Evolutionary conservation across 2,888 invertebrate genomes (phyloP).

Genomic region (Cryptocheilus praepositus): DNA sequence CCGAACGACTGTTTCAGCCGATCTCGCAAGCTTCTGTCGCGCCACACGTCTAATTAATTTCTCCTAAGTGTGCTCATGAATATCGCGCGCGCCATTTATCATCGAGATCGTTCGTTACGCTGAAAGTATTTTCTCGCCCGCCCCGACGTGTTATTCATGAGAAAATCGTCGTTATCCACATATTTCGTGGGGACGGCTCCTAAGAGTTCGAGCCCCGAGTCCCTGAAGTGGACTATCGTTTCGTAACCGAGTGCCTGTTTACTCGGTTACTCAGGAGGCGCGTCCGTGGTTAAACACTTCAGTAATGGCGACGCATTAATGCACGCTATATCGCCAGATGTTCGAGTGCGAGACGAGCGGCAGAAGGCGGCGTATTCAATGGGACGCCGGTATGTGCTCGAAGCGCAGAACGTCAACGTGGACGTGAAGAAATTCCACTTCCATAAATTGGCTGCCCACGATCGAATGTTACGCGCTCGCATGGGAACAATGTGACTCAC

Average conservation of each 20-base stretch:
- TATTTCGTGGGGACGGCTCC: conserved; percentile 9
- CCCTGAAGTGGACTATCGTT: conserved; percentile 57
- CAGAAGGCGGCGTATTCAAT: conserved; percentile 22
- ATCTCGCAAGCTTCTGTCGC: no score
- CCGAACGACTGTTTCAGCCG: no score
- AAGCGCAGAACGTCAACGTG: conserved; percentile 2
- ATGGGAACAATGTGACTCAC: no score
- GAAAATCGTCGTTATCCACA: no score
- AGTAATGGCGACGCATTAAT: conserved; percentile 56
- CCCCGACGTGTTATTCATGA: no score
- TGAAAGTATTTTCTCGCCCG: no score
- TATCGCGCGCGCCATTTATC: no score
- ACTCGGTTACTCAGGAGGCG: conserved; percentile 52
- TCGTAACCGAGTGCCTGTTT: conserved; percentile 60
- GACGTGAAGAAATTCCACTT: conserved; percentile 46
- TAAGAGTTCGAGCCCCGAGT: no score
- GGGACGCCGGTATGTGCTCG: no score
- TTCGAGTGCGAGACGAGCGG: conserved; percentile 36
- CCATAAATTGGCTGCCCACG: conserved; percentile 51
- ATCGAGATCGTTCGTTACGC: no score
- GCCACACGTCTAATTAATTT: no score
- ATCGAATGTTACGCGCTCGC: conserved; percentile 1
- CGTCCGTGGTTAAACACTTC: conserved; percentile 57
- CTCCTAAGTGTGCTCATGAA: no score
- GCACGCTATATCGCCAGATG: conserved; percentile 48